Evolutionary conservation across 2,888 invertebrate species (phyloP).

Genomic region (Seladonia tumulorum): DNA sequence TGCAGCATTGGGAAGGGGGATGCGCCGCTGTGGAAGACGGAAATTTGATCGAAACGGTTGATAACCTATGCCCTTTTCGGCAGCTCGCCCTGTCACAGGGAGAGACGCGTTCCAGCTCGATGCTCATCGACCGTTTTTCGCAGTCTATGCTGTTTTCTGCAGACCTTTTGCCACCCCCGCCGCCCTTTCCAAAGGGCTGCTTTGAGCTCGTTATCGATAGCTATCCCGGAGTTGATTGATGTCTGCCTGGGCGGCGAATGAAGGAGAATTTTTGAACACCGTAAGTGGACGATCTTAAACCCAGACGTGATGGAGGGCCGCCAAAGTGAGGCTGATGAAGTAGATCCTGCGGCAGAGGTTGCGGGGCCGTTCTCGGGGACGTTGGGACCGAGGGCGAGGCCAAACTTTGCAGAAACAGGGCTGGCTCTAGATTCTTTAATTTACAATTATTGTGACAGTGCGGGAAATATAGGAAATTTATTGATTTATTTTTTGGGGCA

Average conservation of each 20-base stretch:
- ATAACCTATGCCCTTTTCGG: constrained; percentile 73
- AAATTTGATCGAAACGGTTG: constrained; percentile 68
- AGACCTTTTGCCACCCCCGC: background rate
- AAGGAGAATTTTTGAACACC: constrained; percentile 32
- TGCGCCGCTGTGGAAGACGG: constrained; percentile 37
- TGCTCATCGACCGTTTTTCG: constrained; percentile 61
- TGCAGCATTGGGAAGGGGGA: constrained; percentile 22
- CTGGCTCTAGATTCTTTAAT: too few relatives aligned
- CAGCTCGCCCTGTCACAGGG: constrained; percentile 55
- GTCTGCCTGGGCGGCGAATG: background rate
- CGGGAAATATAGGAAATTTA: too few relatives aligned
- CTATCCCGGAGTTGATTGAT: constrained; percentile 34
- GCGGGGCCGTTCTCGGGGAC: background rate
- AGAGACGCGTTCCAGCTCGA: constrained; percentile 49
- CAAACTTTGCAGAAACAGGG: background rate
- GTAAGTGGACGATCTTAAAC: background rate
- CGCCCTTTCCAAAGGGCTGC: background rate
- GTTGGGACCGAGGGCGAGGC: background rate
- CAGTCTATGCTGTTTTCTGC: constrained; percentile 59
- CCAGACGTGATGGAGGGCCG: background rate
- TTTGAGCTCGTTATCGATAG: constrained; percentile 46
- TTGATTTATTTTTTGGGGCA: too few relatives aligned
- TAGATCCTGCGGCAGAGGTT: background rate
- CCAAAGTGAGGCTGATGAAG: constrained; percentile 5
- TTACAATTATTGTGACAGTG: too few relatives aligned